A percentile compares a stretch with the other conserved stretches of the same genome.
These are phyloP conservation scores for Synanceia verrucosa DNA, from an alignment of 2,797 vertebrate genomes.

Conservation along the genomic window DNA sequence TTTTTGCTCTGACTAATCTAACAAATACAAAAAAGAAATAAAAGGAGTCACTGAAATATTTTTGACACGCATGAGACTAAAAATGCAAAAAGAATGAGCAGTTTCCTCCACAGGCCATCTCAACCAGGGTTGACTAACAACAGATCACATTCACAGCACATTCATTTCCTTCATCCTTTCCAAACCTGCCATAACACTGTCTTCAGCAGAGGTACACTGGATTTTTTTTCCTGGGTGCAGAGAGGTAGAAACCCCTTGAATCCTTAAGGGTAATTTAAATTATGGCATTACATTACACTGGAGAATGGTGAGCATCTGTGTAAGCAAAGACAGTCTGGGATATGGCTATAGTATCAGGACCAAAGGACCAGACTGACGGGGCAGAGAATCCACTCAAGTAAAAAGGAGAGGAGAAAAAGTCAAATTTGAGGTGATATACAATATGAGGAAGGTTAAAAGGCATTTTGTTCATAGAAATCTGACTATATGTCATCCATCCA, in stretches of 20 bases:
- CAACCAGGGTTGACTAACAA: constrained; percentile 49
- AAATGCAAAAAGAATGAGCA: constrained; percentile 13
- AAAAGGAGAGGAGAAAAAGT: background rate
- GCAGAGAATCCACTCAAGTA: background rate
- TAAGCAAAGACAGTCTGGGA: constrained; percentile 59
- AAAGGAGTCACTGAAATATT: constrained; percentile 5
- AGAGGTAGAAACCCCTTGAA: constrained; percentile 67
- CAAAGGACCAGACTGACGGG: constrained; percentile 18
- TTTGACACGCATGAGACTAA: constrained; percentile 25
- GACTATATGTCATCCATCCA: background rate
- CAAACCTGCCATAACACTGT: constrained; percentile 31
- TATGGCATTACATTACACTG: constrained; percentile 67
- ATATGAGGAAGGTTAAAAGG: background rate
- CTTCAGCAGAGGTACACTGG: constrained; percentile 26
- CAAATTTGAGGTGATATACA: background rate
- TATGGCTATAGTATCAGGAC: constrained; percentile 71
- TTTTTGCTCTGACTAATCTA: constrained; percentile 13
- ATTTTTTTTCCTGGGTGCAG: constrained; percentile 31
- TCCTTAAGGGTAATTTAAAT: constrained; percentile 53
- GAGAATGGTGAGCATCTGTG: constrained; percentile 51
- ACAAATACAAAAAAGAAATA: background rate
- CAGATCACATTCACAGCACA: constrained; percentile 56
- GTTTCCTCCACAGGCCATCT: constrained; percentile 29
- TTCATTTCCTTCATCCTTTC: constrained; percentile 48
- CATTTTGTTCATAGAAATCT: background rate